Evolutionary conservation across 2,113 vertebrate genomes (phyloP), one percentile per base, ranked within the genome.

Genomic region (Microcebus jonahi): DNA sequence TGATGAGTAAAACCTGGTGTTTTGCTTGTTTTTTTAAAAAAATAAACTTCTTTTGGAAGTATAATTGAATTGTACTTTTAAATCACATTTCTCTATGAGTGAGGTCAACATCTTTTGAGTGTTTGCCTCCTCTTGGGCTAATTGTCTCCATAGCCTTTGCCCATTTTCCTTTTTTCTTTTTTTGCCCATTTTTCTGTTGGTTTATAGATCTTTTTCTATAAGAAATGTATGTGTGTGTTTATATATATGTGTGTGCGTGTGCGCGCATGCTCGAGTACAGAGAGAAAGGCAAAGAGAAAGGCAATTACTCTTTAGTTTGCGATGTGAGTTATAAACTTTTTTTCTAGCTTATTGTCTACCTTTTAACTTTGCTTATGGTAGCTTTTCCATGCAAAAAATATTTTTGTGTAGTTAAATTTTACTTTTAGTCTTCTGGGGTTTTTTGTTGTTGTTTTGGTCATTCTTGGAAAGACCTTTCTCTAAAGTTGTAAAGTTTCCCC

Each of bases 121-220:
- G 9, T 89, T 59, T 75, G 5, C 23, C 75, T 73, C 11, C 42
- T 88, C 63, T 65, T 57, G 48, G 63, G 27, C 17, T 48, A 82
- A n/a, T 17, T 79, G 6, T 59, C 23, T 75, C 23, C 36, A 53
- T 25, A 80, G 31, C 0, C 68, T 59, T 80, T 91, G 29, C n/a
- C 15, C 59, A 85, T 75, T 94, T 90, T 90, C 87, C 67, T 90
- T 55, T 55, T 55, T 59, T 75, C 67, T 90, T 55, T 55, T 55
- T 59, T 75, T 91, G 29, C n/a, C 15, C 59, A 85, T 80, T 94
- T 89, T 90, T 90, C 59, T 90, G n/a, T 39, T 86, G 21, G 8
- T 45, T 50, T 63, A 18, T 84, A 89, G 10, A 29, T 71, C 23
- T 36, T 96, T 88, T 25, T 73, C 29, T 84, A 10, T 45, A 55